phyloP scores from a whole-genome alignment of 1,140 invertebrate species.

The Chymomyza costata region DNA sequence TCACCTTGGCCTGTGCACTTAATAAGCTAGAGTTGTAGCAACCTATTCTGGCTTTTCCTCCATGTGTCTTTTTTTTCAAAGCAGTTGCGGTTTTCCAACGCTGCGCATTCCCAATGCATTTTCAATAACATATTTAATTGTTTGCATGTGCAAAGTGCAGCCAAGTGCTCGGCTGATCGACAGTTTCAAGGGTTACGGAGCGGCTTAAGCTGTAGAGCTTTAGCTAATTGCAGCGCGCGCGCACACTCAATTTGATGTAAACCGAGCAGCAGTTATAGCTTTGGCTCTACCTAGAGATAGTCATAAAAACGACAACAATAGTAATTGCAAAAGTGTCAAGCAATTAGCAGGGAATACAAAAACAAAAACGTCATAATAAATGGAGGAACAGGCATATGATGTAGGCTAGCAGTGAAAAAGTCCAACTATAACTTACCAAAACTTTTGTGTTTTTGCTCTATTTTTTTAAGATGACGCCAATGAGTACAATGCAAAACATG shows the following conservation, averaged over 20 bases:
- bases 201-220: not conserved
- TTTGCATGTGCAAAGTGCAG: slow-evolving; percentile 44
- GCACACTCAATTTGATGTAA: not conserved
- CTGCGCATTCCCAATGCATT: no score
- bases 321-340: slow-evolving; percentile 23
- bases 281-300: no score
- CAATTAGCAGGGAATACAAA: slow-evolving; percentile 22
- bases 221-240: slow-evolving; percentile 21
- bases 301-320: slow-evolving; percentile 8
- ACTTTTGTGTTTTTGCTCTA: not conserved
- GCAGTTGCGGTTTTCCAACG: no score
- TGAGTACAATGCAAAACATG: slow-evolving; percentile 74
- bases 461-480: slow-evolving; percentile 63
- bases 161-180: not conserved
- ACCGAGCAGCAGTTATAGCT: slow-evolving; percentile 33
- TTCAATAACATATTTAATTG: slow-evolving; percentile 55
- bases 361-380: not conserved
- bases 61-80: no score
- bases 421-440: not conserved
- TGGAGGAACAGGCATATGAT: not conserved
- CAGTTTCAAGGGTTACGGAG: not conserved
- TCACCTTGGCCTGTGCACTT: no score
- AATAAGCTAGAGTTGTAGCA: no score
- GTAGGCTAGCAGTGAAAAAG: no score
- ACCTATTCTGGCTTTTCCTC: no score